Percentiles rank a stretch among this genome's conserved stretches.
Conservation (phyloP, 2,888 invertebrate genomes). For the Epirrhoe tristata region DNA sequence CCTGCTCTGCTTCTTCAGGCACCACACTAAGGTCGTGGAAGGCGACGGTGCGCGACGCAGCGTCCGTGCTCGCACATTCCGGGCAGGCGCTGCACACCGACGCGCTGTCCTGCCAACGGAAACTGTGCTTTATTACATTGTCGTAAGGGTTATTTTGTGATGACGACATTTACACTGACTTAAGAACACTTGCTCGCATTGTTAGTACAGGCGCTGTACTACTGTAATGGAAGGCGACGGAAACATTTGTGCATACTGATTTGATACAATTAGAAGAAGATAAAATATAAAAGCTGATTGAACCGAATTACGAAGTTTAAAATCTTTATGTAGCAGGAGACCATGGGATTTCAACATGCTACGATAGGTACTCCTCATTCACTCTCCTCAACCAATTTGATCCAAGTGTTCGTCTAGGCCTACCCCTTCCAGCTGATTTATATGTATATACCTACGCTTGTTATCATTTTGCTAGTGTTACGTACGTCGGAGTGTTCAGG, state of each 20-base stretch:
- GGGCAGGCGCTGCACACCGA: slow-evolving; percentile 85
- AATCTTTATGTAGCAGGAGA: too few species aligned
- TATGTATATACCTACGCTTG: too few species aligned
- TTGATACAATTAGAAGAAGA: too few species aligned
- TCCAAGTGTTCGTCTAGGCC: too few species aligned
- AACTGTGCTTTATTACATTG: slow-evolving; percentile 64
- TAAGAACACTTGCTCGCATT: neutral
- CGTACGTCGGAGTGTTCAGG: slow-evolving; percentile 82
- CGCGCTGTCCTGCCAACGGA: slow-evolving; percentile 83
- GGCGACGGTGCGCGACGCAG: slow-evolving; percentile 73
- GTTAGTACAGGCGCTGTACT: neutral
- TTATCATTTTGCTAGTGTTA: slow-evolving; percentile 31
- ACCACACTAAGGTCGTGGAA: slow-evolving; percentile 92
- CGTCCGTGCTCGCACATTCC: slow-evolving; percentile 76
- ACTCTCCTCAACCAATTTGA: too few species aligned
- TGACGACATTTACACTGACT: neutral
- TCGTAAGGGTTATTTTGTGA: slow-evolving; percentile 2
- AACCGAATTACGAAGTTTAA: too few species aligned
- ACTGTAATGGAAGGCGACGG: neutral
- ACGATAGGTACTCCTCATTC: too few species aligned
- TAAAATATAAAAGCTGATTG: too few species aligned
- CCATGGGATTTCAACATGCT: too few species aligned
- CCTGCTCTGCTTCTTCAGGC: slow-evolving; percentile 88
- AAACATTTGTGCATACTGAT: neutral
- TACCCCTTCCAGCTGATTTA: too few species aligned